Conservation (phyloP, 2,888 invertebrate genomes). For the Trilocha varians region DNA sequence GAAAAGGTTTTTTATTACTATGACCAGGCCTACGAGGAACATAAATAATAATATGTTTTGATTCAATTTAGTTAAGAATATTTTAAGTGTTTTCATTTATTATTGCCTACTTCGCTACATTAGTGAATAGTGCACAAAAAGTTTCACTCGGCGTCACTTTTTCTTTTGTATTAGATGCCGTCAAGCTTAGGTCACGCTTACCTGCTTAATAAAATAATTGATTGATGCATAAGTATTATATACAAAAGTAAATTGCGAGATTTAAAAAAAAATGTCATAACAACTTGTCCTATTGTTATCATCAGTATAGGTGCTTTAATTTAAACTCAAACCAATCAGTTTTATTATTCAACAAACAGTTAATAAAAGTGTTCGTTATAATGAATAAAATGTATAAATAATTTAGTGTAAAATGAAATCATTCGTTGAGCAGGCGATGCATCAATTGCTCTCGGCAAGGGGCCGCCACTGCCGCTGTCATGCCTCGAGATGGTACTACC, state of each 20-base stretch:
- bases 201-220: too few relatives aligned
- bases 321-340: neutral
- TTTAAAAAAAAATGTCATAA: too few relatives aligned
- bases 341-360: neutral
- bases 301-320: too few relatives aligned
- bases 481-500: slow-evolving; percentile 10
- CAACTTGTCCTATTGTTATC: too few relatives aligned
- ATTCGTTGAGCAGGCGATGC: slow-evolving; percentile 52
- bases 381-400: neutral
- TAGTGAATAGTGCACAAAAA: too few relatives aligned
- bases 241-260: too few relatives aligned
- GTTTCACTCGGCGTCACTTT: too few relatives aligned
- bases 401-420: slow-evolving; percentile 27
- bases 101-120: too few relatives aligned
- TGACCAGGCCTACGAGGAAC: neutral
- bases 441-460: slow-evolving; percentile 64
- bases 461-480: slow-evolving; percentile 44
- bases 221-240: too few relatives aligned
- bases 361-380: neutral
- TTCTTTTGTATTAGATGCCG: too few relatives aligned
- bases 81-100: too few relatives aligned
- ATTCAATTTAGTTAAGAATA: neutral
- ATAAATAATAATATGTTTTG: slow-evolving; percentile 3
- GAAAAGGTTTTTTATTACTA: slow-evolving; percentile 1
- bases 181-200: too few relatives aligned